A percentile compares a stretch with the other conserved stretches of the same genome.
Evolutionary conservation across 2,888 invertebrate genomes (phyloP).

Genomic region (Pseudococcus viburni): DNA sequence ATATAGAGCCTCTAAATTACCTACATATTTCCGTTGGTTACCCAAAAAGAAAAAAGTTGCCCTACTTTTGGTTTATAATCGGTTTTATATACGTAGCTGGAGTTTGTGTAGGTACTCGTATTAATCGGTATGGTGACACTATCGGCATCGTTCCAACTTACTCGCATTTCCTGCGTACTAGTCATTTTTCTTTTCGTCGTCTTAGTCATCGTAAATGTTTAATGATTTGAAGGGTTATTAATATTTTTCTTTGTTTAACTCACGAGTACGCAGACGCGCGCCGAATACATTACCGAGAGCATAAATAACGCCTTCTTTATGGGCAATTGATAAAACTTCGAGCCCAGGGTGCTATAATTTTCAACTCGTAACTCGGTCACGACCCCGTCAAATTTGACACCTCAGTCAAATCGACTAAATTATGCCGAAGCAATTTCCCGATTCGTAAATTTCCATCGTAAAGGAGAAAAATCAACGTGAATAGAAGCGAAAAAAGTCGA

Average conservation of each 20-base stretch:
- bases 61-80: constrained; percentile 44
- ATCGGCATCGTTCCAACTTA: constrained; percentile 50
- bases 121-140: constrained; percentile 42
- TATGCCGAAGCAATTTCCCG: neutral
- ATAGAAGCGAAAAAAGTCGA: neutral
- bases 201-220: constrained; percentile 37
- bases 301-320: neutral
- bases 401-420: neutral
- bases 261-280: neutral
- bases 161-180: constrained; percentile 38
- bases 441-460: neutral
- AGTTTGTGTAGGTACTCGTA: constrained; percentile 2
- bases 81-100: constrained; percentile 28
- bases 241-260: constrained; percentile 24
- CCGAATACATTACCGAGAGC: neutral
- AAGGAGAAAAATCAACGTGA: neutral
- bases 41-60: constrained; percentile 33
- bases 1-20: neutral
- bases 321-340: neutral
- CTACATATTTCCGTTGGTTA: constrained; percentile 13
- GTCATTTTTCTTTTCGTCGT: constrained; percentile 31
- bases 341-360: neutral
- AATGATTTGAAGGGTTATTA: constrained; percentile 40
- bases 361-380: neutral
- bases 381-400: neutral